These are phyloP conservation scores for Petrosia ficiformis DNA, from an alignment of 37 sponge, comb jelly and placozoan genomes.

Conservation along the genomic window DNA sequence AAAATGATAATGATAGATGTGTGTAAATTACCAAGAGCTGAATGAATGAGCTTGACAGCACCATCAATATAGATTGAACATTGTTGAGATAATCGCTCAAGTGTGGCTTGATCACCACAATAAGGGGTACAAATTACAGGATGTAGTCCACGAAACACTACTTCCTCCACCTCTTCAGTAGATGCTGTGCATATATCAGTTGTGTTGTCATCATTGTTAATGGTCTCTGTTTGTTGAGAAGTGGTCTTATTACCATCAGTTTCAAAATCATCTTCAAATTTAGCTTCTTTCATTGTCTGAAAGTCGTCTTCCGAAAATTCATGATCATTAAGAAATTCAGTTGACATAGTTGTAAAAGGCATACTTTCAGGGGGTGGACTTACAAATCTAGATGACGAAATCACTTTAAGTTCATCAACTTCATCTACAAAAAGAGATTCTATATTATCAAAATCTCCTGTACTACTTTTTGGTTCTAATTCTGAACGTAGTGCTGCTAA, in stretches of 20 bases:
- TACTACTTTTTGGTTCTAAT: no score
- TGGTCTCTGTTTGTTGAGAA: background rate
- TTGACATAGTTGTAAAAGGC: background rate
- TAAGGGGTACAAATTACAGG: slow-evolving; percentile 30
- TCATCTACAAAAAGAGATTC: no score
- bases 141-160: slow-evolving; percentile 32
- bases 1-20: background rate
- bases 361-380: background rate
- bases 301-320: slow-evolving; percentile 13
- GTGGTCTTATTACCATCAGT: background rate
- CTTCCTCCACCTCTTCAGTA: slow-evolving; percentile 23
- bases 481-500: no score
- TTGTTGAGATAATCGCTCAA: slow-evolving; percentile 16
- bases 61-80: slow-evolving; percentile 3
- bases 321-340: background rate
- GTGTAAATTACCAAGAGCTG: slow-evolving; percentile 33
- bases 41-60: slow-evolving; percentile 31
- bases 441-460: no score
- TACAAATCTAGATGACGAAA: background rate
- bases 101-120: slow-evolving; percentile 18
- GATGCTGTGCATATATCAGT: no score
- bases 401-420: no score
- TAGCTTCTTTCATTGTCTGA: background rate
- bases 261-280: background rate
- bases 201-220: background rate